phyloP scores from a whole-genome alignment of 1,140 invertebrate genomes.

The Triops cancriformis region DNA sequence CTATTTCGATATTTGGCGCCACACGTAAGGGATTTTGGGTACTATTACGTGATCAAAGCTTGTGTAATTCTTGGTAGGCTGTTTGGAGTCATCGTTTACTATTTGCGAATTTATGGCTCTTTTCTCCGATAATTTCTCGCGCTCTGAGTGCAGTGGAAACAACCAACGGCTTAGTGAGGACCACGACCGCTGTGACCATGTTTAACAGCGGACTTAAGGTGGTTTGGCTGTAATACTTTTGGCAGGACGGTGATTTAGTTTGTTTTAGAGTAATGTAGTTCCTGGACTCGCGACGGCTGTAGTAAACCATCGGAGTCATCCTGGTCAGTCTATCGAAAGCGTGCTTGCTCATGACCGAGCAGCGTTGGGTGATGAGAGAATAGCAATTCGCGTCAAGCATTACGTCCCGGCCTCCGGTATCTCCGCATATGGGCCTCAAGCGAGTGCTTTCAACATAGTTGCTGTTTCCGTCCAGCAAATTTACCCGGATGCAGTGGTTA shows the following conservation, averaged over 20 bases:
- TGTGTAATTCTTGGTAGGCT: constrained; percentile 37
- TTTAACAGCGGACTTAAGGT: constrained; percentile 47
- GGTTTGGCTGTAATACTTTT: neutral
- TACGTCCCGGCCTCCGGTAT: constrained; percentile 41
- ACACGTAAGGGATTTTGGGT: constrained; percentile 35
- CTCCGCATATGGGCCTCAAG: constrained; percentile 41
- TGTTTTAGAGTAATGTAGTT: constrained; percentile 46
- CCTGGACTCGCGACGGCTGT: constrained; percentile 44
- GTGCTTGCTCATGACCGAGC: constrained; percentile 44
- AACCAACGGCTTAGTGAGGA: constrained; percentile 44
- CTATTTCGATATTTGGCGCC: constrained; percentile 41
- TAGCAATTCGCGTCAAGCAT: constrained; percentile 38
- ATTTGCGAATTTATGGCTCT: constrained; percentile 49
- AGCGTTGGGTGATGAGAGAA: constrained; percentile 43
- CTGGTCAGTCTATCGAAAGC: constrained; percentile 43
- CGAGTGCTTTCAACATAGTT: constrained; percentile 44
- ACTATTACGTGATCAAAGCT: neutral
- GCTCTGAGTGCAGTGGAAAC: constrained; percentile 40
- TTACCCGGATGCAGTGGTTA: constrained; percentile 41
- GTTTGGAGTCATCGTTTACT: constrained; percentile 39
- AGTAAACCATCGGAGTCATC: constrained; percentile 50
- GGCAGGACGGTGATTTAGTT: neutral
- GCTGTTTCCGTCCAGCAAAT: constrained; percentile 44
- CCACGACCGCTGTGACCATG: constrained; percentile 49
- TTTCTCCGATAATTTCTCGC: constrained; percentile 40